Evolutionary conservation across 2,888 invertebrate species (phyloP), one percentile per base, ranked within the genome.

Genomic region (Scaptomyza parva): DNA sequence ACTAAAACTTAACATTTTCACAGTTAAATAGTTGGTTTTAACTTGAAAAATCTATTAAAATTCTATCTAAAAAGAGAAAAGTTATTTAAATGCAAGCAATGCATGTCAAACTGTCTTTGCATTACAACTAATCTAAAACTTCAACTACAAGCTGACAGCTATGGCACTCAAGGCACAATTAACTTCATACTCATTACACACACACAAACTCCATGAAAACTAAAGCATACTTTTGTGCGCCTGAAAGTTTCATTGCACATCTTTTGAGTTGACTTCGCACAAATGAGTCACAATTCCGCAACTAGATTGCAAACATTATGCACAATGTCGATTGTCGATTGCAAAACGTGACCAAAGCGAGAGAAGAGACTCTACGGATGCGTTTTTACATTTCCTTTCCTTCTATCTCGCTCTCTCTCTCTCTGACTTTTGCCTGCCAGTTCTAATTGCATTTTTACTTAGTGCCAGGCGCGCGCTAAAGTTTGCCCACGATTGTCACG

Each of bases 371-470:
- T n/a, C n/a, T n/a, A n/a, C n/a, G n/a, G n/a, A n/a, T n/a, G n/a
- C n/a, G n/a, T n/a, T 57, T 72, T 78, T 58, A 63, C 71, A 67
- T 69, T 72, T 53, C 50, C 52, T 7, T 30, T 28, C n/a, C n/a
- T 2, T 14, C 33, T 5, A 6, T 35, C 14, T 14, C 33, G 6
- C n/a, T n/a, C 17, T 17, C 37, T 17, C 8, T 14, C 9, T 7
- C 17, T 14, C 47, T 55, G 72, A 63, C 66, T 80, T 52, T 48
- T 60, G 71, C 50, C 61, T 59, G 67, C 61, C 81, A 70, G 44
- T 70, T 82, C 78, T 82, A 82, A 82, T 82, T 82, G 85, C 85
- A 76, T 82, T 82, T 85, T 78, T 85, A 85, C 82, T 84, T 81
- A 84, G 67, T 77, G 64, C 51, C 47, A 52, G 33, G 40, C 71